Conservation (phyloP, 2,113 vertebrate species). For the Poicephalus meyeri region DNA sequence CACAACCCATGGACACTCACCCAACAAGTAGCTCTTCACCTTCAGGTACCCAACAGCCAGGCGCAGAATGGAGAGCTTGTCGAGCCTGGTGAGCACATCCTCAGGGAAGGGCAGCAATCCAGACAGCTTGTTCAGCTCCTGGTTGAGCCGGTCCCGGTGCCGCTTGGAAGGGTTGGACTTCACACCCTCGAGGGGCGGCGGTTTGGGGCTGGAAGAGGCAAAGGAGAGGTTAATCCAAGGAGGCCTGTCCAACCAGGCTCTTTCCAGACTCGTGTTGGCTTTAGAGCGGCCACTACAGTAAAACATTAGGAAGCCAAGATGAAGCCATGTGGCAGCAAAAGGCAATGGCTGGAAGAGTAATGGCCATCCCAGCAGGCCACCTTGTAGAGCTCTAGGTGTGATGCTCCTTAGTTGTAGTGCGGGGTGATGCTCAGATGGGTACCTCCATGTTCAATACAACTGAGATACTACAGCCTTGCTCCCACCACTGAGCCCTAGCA, state of each 20-base stretch:
- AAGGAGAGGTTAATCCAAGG: not conserved
- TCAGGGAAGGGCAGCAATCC: constrained; percentile 82
- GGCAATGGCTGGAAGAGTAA: not conserved
- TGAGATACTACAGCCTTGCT: not conserved
- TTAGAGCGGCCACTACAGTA: not conserved
- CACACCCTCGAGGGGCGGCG: constrained; percentile 57
- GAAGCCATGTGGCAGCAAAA: not conserved
- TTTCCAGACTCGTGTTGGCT: not conserved
- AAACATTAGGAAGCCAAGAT: not conserved
- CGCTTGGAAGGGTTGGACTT: constrained; percentile 87
- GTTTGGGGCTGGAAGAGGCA: constrained; percentile 14
- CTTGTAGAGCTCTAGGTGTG: not conserved
- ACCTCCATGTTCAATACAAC: not conserved
- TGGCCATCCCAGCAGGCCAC: not conserved
- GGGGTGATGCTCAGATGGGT: not conserved
- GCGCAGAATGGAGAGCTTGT: constrained; percentile 84
- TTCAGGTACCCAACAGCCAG: constrained; percentile 85
- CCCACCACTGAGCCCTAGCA: not conserved
- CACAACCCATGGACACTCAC: constrained; percentile 31
- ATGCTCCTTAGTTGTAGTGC: not conserved
- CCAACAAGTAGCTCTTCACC: constrained; percentile 82
- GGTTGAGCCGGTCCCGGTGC: constrained; percentile 81
- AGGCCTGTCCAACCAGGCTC: not conserved
- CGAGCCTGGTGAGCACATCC: constrained; percentile 77
- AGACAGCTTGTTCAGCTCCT: constrained; percentile 82